Evolutionary conservation across 23 tunicate species (phyloP), one percentile per base, ranked within the genome.

Genomic region (Oikopleura albicans): DNA sequence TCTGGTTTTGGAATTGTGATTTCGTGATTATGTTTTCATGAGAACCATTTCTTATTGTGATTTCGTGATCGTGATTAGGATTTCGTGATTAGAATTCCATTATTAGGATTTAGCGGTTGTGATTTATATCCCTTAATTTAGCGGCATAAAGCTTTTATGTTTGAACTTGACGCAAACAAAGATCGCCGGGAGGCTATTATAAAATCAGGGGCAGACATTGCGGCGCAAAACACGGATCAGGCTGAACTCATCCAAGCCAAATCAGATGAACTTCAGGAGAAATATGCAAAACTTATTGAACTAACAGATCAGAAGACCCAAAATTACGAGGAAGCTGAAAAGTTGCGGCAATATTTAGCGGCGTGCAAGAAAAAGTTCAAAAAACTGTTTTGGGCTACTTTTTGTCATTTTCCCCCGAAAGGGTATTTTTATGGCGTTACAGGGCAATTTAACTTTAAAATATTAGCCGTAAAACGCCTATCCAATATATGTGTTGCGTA

Each of bases 101-200:
- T n/a, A n/a, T n/a, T n/a, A n/a, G 2, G 4, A 84, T 4, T 31
- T 0, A 56, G 41, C 84, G 4, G 4, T 84, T 31, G 27, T 22
- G 22, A 83, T 84, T 0, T 76, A 92, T 92, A 92, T 90, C 89
- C 89, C 89, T 41, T 92, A 92, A 84, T 92, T 89, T 84, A 89
- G n/a, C n/a, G 90, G 83, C 95, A 93, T 83, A 89, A 90, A 57
- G 98, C 91, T 31, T 93, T 93, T 75, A 89, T 89, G 39, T 94
- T 91, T 0, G 98, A 93, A 63, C 66, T 93, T 39, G 91, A 93
- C 0, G 90, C 98, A 31, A 93, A 90, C 85, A 87, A 86, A 85
- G 95, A 93, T 39, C 56, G 98, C 39, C 87, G 90, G 39, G 83
- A 87, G 0, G 85, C 86, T 0, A 86, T 93, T 4, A 75, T 93